Conservation (phyloP, 2,797 vertebrate genomes). For the Myotis planiceps region DNA sequence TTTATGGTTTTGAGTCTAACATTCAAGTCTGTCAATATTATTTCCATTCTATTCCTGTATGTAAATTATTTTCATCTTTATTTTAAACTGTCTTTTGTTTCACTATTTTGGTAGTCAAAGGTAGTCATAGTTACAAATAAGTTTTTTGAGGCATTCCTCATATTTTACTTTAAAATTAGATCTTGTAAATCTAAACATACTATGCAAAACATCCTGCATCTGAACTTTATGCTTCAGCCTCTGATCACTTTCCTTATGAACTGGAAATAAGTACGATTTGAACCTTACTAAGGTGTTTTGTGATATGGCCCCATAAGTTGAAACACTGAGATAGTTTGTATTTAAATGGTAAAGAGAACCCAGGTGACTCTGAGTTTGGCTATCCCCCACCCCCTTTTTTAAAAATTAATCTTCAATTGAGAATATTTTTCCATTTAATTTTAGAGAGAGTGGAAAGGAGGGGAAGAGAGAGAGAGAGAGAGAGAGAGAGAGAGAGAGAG, state of each 20-base stretch:
- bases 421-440: no score
- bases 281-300: neutral
- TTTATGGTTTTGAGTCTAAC: neutral
- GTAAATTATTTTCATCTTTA: neutral
- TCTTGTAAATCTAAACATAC: neutral
- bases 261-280: neutral
- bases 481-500: no score
- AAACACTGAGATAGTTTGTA: neutral
- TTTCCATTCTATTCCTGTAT: neutral
- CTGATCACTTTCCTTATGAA: neutral
- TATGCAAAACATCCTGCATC: neutral
- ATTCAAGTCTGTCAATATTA: neutral
- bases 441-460: no score
- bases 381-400: no score
- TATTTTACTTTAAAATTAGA: conserved; percentile 22
- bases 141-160: neutral
- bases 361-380: neutral
- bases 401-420: no score
- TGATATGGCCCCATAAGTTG: neutral
- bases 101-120: neutral
- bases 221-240: neutral
- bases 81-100: neutral
- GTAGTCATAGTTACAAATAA: neutral
- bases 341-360: neutral
- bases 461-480: no score